Conservation (phyloP, 2,113 vertebrate genomes). For the Colossoma macropomum region DNA sequence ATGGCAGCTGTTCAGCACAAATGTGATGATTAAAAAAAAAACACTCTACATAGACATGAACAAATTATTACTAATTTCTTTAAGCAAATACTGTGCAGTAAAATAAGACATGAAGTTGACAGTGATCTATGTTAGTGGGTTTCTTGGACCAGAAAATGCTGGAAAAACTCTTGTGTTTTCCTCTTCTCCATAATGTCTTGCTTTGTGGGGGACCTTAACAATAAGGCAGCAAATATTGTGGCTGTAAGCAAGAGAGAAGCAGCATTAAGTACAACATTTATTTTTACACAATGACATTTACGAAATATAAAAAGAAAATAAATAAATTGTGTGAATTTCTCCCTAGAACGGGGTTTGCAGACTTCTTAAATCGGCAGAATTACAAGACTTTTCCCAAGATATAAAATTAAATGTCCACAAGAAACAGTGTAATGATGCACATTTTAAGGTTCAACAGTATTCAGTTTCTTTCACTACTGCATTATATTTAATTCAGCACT, state of each 20-base stretch:
- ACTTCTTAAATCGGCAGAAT: too few relatives aligned
- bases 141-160: conserved; percentile 81
- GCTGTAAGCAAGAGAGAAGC: conserved; percentile 71
- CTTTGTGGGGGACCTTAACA: conserved; percentile 81
- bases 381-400: too few relatives aligned
- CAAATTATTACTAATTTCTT: conserved; percentile 22
- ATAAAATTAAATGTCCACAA: too few relatives aligned
- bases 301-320: too few relatives aligned
- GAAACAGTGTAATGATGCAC: too few relatives aligned
- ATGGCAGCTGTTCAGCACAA: conserved; percentile 4
- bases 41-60: neutral
- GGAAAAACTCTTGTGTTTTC: conserved; percentile 90
- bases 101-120: conserved; percentile 44
- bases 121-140: conserved; percentile 31
- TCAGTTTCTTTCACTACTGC: too few relatives aligned
- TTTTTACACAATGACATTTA: too few relatives aligned
- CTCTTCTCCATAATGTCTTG: conserved; percentile 84
- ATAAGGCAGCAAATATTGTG: conserved; percentile 87
- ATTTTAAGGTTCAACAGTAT: too few relatives aligned
- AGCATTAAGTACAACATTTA: too few relatives aligned
- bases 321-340: too few relatives aligned
- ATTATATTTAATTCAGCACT: too few relatives aligned
- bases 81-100: conserved; percentile 69
- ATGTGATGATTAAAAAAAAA: conserved; percentile 5
- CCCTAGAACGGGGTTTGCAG: too few relatives aligned